phyloP scores from a whole-genome alignment of 2,888 invertebrate genomes.

The Melanostoma mellinum region DNA sequence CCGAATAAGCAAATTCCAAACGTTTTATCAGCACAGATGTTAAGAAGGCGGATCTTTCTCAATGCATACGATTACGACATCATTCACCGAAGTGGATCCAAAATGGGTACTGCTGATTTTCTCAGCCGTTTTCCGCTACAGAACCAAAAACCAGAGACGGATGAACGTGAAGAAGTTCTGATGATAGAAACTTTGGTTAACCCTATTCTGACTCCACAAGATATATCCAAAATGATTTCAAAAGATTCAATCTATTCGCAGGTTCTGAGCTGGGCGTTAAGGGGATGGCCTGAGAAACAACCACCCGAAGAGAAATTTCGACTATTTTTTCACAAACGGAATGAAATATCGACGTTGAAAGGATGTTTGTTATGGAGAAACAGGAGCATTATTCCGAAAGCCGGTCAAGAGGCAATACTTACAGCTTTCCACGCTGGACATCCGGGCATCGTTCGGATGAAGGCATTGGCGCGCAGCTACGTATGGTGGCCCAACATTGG shows the following conservation, averaged over 20 bases:
- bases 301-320: conserved; percentile 7
- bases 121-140: conserved; percentile 6
- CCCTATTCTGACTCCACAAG: conserved; percentile 1
- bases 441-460: no score
- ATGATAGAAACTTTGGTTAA: conserved; percentile 44
- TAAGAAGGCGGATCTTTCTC: neutral
- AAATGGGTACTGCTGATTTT: conserved; percentile 16
- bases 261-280: conserved; percentile 13
- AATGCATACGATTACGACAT: conserved; percentile 3
- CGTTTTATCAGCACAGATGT: conserved; percentile 22
- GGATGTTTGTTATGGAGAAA: conserved; percentile 15
- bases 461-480: no score
- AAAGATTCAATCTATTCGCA: conserved; percentile 4
- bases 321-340: neutral
- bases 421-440: no score
- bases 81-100: neutral
- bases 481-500: conserved; percentile 6
- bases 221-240: conserved; percentile 13
- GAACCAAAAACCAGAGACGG: neutral
- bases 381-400: neutral
- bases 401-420: no score
- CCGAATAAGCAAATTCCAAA: conserved; percentile 9
- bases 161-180: conserved; percentile 38
- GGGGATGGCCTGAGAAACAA: conserved; percentile 69
- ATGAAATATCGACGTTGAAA: conserved; percentile 16